phyloP scores from a whole-genome alignment of 92 coral and sea anemone species.

The Palythoa grandiflora region DNA sequence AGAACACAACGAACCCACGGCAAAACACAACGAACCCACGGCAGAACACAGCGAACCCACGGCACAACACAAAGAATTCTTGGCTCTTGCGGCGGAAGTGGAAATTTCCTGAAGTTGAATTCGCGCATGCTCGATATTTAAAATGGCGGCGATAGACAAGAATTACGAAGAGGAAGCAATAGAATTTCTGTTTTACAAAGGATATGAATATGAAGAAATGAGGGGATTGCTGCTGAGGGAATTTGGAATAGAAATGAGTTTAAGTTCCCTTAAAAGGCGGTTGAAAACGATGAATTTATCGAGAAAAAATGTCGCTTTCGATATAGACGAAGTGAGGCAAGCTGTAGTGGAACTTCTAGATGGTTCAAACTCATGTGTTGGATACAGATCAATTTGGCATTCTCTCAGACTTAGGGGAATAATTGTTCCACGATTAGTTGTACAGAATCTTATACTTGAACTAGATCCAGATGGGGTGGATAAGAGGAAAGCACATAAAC shows the following conservation, averaged over 20 bases:
- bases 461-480: conserved; percentile 51
- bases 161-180: no score
- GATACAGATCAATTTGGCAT: conserved; percentile 66
- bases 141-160: not conserved
- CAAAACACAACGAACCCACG: no score
- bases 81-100: not conserved
- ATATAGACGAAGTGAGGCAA: not conserved
- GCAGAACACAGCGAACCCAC: no score
- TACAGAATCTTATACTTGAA: conserved; percentile 51
- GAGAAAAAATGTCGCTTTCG: not conserved
- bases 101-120: not conserved
- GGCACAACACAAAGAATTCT: no score
- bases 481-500: conserved; percentile 56
- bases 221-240: not conserved
- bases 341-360: conserved; percentile 47
- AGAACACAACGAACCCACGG: no score
- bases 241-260: conserved; percentile 11
- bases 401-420: conserved; percentile 55
- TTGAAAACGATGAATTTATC: not conserved
- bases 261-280: conserved; percentile 29
- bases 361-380: conserved; percentile 56
- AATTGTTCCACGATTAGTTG: conserved; percentile 53
- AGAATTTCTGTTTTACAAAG: no score
- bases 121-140: not conserved
- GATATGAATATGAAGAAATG: not conserved